A percentile compares a stretch with the other conserved stretches of the same genome.
Evolutionary conservation across 2,797 vertebrate species (phyloP).

Genomic region (Pitangus sulphuratus): DNA sequence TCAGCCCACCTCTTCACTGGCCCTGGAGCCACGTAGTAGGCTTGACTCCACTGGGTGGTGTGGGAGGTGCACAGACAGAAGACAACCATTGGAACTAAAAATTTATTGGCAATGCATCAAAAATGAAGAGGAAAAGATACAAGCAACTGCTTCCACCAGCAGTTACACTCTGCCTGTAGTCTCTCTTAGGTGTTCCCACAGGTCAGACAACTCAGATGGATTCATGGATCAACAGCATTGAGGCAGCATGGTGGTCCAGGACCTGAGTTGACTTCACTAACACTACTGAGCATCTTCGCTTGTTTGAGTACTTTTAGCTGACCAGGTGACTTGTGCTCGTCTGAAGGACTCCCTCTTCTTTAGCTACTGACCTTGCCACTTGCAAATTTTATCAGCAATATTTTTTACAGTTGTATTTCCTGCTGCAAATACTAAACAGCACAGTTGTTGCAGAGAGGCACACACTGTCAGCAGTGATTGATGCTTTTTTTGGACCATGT

Average conservation of each 20-base stretch:
- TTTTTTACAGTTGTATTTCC: neutral
- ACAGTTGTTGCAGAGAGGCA: neutral
- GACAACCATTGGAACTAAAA: neutral
- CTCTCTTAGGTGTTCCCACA: neutral
- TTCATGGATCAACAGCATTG: neutral
- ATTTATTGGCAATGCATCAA: neutral
- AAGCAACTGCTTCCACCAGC: neutral
- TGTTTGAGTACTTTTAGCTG: neutral
- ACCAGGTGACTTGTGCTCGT: neutral
- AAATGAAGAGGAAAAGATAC: neutral
- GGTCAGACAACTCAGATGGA: neutral
- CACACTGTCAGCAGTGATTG: neutral
- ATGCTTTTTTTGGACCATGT: neutral
- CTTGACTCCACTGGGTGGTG: neutral
- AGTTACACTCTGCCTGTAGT: neutral
- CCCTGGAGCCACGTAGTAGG: neutral
- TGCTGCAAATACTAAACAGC: neutral
- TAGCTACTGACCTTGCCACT: neutral
- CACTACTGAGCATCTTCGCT: neutral
- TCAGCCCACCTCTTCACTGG: accelerated
- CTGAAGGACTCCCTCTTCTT: neutral
- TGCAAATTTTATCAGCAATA: neutral
- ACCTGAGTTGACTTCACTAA: neutral
- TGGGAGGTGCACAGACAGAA: neutral
- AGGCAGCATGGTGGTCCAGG: neutral